Evolutionary conservation across 1,140 invertebrate genomes (phyloP).

Genomic region (Monomorium pharaonis): DNA sequence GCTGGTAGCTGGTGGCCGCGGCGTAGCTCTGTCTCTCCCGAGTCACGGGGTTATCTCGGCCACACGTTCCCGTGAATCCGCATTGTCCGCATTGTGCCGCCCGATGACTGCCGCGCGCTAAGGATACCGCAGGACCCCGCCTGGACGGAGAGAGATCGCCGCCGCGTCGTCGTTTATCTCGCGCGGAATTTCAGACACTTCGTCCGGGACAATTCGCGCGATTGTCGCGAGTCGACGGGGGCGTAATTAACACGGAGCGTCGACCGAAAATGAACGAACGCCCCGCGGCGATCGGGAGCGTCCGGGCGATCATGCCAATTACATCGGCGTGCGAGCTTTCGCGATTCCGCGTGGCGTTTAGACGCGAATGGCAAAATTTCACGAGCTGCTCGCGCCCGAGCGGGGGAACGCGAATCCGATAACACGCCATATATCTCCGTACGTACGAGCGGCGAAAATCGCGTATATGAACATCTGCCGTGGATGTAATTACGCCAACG

Average conservation of each 20-base stretch:
- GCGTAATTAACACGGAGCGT: conserved; percentile 27
- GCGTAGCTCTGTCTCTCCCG: background rate
- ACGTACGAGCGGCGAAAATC: background rate
- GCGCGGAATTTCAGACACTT: conserved; percentile 37
- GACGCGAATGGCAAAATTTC: background rate
- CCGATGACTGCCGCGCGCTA: conserved; percentile 40
- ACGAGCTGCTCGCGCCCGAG: background rate
- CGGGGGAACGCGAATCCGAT: background rate
- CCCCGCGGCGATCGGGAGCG: background rate
- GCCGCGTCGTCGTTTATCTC: conserved; percentile 41
- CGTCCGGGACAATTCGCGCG: background rate
- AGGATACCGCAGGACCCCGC: conserved; percentile 42
- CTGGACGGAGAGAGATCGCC: background rate
- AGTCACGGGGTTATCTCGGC: conserved; percentile 28
- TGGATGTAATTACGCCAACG: conserved; percentile 32
- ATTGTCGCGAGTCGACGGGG: conserved; percentile 18
- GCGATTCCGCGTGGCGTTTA: background rate
- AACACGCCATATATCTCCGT: no score
- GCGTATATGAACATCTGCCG: background rate
- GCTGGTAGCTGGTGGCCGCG: background rate
- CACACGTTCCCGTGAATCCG: conserved; percentile 21
- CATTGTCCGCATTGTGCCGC: conserved; percentile 46
- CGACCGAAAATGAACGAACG: background rate
- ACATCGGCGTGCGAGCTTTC: background rate
- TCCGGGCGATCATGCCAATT: background rate